Conservation (phyloP, 2,888 invertebrate species). For the Dryomyza anilis region DNA sequence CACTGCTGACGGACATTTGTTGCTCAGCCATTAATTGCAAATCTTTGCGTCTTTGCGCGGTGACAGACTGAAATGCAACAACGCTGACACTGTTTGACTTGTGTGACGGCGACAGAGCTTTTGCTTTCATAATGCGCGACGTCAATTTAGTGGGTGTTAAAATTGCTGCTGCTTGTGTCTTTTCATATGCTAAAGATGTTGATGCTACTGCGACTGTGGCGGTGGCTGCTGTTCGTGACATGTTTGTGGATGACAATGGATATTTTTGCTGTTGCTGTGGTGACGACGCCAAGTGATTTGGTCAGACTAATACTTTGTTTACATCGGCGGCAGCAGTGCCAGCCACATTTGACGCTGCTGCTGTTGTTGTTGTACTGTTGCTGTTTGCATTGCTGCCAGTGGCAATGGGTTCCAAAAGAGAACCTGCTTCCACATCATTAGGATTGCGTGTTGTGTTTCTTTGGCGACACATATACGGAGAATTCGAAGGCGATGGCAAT, state of each 20-base stretch:
- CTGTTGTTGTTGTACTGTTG: slow-evolving; percentile 37
- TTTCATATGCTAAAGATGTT: slow-evolving; percentile 5
- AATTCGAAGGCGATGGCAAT: slow-evolving; percentile 77
- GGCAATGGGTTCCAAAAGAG: slow-evolving; percentile 53
- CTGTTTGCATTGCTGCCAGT: slow-evolving; percentile 44
- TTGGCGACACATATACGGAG: slow-evolving; percentile 82
- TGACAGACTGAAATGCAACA: slow-evolving; percentile 35
- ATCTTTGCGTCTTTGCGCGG: slow-evolving; percentile 49
- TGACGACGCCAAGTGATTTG: slow-evolving; percentile 44
- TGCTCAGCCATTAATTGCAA: slow-evolving; percentile 47
- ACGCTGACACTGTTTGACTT: background rate
- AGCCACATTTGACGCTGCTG: slow-evolving; percentile 29
- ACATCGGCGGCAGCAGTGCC: slow-evolving; percentile 4
- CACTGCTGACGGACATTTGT: slow-evolving; percentile 37
- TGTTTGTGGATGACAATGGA: slow-evolving; percentile 15
- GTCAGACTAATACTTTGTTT: slow-evolving; percentile 55
- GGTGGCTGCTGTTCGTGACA: slow-evolving; percentile 14
- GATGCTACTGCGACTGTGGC: background rate
- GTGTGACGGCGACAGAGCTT: background rate
- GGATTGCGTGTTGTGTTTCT: slow-evolving; percentile 70
- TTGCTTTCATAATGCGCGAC: slow-evolving; percentile 8
- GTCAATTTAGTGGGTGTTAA: slow-evolving; percentile 20
- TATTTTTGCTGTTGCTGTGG: slow-evolving; percentile 25
- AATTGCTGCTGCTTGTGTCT: slow-evolving; percentile 4
- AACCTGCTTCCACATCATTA: slow-evolving; percentile 59